phyloP scores from a whole-genome alignment of 2,113 vertebrate species.

The Nyctereutes procyonoides region DNA sequence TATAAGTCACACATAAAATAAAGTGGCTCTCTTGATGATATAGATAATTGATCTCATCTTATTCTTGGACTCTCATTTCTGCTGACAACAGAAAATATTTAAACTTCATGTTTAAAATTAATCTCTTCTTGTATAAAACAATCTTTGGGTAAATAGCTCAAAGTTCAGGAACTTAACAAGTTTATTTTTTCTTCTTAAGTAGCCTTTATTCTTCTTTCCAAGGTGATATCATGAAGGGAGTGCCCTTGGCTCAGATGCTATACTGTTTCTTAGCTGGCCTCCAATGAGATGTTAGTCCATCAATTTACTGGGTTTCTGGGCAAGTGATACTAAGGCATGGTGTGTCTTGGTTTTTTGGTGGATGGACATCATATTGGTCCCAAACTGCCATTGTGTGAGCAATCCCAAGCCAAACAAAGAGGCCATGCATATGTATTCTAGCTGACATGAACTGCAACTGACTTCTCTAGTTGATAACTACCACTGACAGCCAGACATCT shows the following conservation, averaged over 20 bases:
- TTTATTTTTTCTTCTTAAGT: neutral
- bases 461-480: neutral
- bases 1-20: neutral
- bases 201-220: neutral
- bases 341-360: neutral
- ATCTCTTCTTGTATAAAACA: neutral
- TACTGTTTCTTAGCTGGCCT: neutral
- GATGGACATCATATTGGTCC: neutral
- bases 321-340: neutral
- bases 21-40: neutral
- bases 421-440: neutral
- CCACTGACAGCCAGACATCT: neutral
- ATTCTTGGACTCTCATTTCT: slow-evolving; percentile 20
- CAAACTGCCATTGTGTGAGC: neutral
- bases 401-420: neutral
- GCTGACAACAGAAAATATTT: slow-evolving; percentile 30
- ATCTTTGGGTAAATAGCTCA: neutral
- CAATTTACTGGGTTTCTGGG: neutral
- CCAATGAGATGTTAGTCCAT: neutral
- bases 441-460: neutral
- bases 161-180: neutral
- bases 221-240: neutral
- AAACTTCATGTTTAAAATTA: slow-evolving; percentile 29
- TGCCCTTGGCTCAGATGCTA: neutral
- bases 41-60: neutral